phyloP scores from a whole-genome alignment of 2,797 vertebrate genomes.

The Typhlichthys subterraneus region DNA sequence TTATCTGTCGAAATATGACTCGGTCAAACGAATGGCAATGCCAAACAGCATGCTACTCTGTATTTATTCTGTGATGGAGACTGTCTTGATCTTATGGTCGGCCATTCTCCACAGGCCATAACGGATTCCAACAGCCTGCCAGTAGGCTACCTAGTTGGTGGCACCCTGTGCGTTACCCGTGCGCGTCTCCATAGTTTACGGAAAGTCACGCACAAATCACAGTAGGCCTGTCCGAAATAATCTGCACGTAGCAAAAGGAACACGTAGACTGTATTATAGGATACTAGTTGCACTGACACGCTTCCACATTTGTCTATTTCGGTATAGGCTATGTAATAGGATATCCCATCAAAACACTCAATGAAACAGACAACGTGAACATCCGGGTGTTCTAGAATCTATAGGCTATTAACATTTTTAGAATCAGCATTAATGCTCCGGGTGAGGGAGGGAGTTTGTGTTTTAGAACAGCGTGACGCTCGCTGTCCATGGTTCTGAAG shows the following conservation, averaged over 20 bases:
- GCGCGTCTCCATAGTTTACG: constrained; percentile 46
- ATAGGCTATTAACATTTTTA: no score
- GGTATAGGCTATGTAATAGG: no score
- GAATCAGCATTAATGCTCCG: no score
- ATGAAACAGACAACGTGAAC: constrained; percentile 12
- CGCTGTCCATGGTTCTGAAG: constrained; percentile 48
- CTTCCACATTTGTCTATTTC: not conserved
- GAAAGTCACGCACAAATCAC: constrained; percentile 47
- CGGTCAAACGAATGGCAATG: constrained; percentile 1
- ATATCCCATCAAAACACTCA: constrained; percentile 1
- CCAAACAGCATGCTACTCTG: not conserved
- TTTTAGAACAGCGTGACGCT: constrained; percentile 19
- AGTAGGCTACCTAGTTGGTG: constrained; percentile 55
- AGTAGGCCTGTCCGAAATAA: constrained; percentile 16
- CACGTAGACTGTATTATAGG: not conserved
- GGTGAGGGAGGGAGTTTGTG: not conserved
- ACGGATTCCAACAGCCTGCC: constrained; percentile 59
- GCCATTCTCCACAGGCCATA: constrained; percentile 61
- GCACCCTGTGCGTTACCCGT: constrained; percentile 58
- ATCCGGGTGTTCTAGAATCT: not conserved
- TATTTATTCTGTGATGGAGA: constrained; percentile 1
- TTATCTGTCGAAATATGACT: not conserved
- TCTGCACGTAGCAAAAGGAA: constrained; percentile 4
- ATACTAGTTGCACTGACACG: not conserved
- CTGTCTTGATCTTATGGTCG: constrained; percentile 28